Conservation (phyloP, 2,113 vertebrate genomes). For the Mobula hypostoma region DNA sequence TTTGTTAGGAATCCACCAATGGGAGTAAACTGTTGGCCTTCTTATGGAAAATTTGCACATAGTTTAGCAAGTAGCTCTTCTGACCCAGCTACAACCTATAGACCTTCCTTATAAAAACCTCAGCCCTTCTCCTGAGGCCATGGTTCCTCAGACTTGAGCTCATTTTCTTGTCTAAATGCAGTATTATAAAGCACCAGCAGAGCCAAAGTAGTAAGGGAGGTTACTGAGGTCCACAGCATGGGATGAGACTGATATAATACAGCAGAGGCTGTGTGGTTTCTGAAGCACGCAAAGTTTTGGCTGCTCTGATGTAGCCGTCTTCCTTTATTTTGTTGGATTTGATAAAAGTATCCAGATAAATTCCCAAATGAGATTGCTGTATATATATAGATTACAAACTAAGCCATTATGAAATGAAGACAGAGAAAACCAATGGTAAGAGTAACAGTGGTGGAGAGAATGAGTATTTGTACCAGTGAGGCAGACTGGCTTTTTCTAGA, state of each 20-base stretch:
- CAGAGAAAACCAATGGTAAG: neutral
- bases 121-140: neutral
- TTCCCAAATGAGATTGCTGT: neutral
- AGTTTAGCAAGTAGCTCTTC: neutral
- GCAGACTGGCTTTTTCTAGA: too few species aligned
- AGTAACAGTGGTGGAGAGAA: neutral
- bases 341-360: neutral
- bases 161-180: neutral
- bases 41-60: neutral
- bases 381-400: neutral
- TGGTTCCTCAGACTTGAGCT: neutral
- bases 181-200: neutral
- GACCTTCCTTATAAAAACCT: neutral
- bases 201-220: neutral
- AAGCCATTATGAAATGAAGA: neutral
- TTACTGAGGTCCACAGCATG: neutral
- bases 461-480: neutral
- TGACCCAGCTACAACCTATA: neutral
- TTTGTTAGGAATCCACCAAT: too few species aligned
- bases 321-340: neutral
- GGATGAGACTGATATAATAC: neutral
- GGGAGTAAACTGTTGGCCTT: too few species aligned
- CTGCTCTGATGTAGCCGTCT: neutral
- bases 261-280: neutral
- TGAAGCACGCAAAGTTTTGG: neutral